Conservation (phyloP, 2,888 invertebrate genomes). For the Acronicta aceris region DNA sequence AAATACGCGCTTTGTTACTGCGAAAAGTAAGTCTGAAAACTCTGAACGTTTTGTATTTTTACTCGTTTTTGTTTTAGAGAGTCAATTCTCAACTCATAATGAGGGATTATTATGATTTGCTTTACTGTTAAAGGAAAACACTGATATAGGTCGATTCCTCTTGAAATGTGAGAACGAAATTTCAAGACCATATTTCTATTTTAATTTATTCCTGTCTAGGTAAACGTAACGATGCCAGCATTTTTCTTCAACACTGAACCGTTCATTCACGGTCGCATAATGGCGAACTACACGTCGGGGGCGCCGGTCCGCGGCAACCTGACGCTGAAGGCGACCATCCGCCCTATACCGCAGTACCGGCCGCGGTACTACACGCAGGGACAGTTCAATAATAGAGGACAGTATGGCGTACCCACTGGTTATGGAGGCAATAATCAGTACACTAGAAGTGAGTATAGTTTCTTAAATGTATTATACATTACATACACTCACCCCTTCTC, state of each 20-base stretch:
- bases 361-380: constrained; percentile 81
- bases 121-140: no score
- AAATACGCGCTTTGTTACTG: no score
- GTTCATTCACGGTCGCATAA: constrained; percentile 95
- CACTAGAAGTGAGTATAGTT: constrained; percentile 70
- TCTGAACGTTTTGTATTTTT: no score
- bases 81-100: no score
- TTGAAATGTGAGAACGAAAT: no score
- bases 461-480: no score
- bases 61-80: no score
- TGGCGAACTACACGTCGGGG: constrained; percentile 98
- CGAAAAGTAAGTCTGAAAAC: no score
- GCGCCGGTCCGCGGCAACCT: constrained; percentile 97
- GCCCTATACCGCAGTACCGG: constrained; percentile 91
- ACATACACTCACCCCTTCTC: no score
- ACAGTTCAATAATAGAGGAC: constrained; percentile 87
- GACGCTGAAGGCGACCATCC: constrained; percentile 94
- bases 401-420: constrained; percentile 67
- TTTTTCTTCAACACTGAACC: constrained; percentile 97
- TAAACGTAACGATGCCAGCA: constrained; percentile 98
- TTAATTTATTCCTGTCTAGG: constrained; percentile 81
- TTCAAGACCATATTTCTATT: neutral
- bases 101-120: no score
- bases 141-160: no score
- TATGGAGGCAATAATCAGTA: constrained; percentile 73